Evolutionary conservation across 2,888 invertebrate species (phyloP).

Genomic region (Pycnomerus fuliginosus): DNA sequence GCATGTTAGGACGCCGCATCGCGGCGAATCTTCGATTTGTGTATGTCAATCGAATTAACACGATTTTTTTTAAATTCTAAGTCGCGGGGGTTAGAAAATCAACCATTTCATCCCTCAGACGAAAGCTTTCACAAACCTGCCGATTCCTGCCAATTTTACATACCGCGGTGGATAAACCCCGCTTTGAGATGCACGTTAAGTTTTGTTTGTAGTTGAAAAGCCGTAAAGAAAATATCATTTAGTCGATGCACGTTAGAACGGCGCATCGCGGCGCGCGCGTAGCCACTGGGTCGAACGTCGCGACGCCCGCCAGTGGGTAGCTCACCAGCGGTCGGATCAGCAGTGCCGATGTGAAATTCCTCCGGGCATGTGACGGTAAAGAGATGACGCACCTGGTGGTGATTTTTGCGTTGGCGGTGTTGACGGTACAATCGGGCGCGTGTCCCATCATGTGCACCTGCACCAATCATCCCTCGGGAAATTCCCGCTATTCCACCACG

Average conservation of each 20-base stretch:
- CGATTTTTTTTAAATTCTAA: too few species aligned
- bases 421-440: constrained; percentile 35
- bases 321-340: constrained; percentile 9
- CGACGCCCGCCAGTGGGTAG: constrained; percentile 23
- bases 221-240: constrained; percentile 25
- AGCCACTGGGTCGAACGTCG: constrained; percentile 22
- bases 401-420: constrained; percentile 42
- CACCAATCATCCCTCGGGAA: constrained; percentile 31
- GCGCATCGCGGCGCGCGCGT: constrained; percentile 22
- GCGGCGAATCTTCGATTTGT: too few species aligned
- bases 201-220: constrained; percentile 6
- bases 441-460: constrained; percentile 47
- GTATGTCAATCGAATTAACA: too few species aligned
- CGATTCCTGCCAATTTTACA: too few species aligned
- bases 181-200: constrained; percentile 13
- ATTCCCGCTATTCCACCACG: constrained; percentile 8
- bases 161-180: too few species aligned
- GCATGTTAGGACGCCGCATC: too few species aligned
- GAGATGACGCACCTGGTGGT: constrained; percentile 44
- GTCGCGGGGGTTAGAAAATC: too few species aligned
- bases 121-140: too few species aligned
- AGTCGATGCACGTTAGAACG: too few species aligned
- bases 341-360: constrained; percentile 8
- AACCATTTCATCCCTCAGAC: too few species aligned
- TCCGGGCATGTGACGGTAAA: constrained; percentile 32